A percentile compares a stretch with the other conserved stretches of the same genome.
Conservation (phyloP, 2,888 invertebrate genomes). For the Oscheius sp. region DNA sequence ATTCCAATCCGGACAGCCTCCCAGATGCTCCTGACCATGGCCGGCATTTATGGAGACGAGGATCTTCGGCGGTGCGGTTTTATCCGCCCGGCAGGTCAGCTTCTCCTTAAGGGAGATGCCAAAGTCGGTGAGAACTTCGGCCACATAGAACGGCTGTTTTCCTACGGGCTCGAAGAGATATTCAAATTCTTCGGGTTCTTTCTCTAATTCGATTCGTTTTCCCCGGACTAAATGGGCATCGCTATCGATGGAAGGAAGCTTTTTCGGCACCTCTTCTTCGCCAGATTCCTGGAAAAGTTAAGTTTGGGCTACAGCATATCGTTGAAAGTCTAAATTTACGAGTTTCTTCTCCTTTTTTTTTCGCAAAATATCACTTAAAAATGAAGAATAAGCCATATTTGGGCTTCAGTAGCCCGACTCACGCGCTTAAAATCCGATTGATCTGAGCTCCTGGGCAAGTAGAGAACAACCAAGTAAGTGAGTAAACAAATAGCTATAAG, state of each 20-base stretch:
- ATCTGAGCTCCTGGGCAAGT: background rate
- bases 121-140: slow-evolving; percentile 44
- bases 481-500: background rate
- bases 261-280: background rate
- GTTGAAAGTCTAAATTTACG: background rate
- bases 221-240: background rate
- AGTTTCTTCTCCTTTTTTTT: background rate
- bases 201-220: background rate
- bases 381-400: background rate
- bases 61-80: slow-evolving; percentile 34
- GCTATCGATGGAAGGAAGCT: background rate
- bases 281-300: background rate
- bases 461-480: background rate
- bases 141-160: slow-evolving; percentile 47
- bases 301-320: background rate
- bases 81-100: slow-evolving; percentile 19
- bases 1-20: slow-evolving; percentile 69
- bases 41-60: slow-evolving; percentile 56
- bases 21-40: slow-evolving; percentile 49
- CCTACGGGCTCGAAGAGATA: slow-evolving; percentile 46
- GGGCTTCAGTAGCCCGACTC: too few relatives aligned
- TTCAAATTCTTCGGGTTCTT: background rate
- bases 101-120: slow-evolving; percentile 37
- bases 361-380: background rate
- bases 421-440: background rate